Conservation (phyloP, 1,140 invertebrate genomes). For the Ceratosolen fusciceps region DNA sequence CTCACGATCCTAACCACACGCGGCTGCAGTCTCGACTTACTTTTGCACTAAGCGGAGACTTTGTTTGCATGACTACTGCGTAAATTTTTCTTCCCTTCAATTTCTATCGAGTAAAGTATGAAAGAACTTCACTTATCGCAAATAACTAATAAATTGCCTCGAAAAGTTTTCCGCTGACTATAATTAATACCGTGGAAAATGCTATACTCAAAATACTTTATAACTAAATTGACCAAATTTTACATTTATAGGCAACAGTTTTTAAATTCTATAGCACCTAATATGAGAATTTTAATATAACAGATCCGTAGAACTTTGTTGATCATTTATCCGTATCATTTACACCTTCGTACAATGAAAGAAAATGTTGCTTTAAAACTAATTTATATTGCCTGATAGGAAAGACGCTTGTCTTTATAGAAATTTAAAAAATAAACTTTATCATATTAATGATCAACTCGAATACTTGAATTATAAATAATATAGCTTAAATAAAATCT, state of each 20-base stretch:
- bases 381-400: not conserved
- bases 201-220: not conserved
- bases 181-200: not conserved
- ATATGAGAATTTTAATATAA: not conserved
- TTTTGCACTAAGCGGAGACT: not conserved
- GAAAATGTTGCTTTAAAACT: not conserved
- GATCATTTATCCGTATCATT: not conserved
- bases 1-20: constrained; percentile 52
- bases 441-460: not conserved
- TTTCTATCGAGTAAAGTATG: not conserved
- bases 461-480: not conserved
- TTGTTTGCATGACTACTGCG: not conserved
- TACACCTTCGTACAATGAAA: not conserved
- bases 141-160: not conserved
- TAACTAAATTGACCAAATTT: not conserved
- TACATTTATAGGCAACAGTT: not conserved
- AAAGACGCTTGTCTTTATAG: not conserved
- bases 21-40: not conserved
- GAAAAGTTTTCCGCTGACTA: not conserved
- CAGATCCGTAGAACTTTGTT: not conserved
- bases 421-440: not conserved
- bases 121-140: not conserved
- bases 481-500: too few relatives aligned
- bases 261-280: not conserved
- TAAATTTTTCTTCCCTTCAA: not conserved